Base-by-base conservation (phyloP, 2,113 vertebrate species). In the Cryptotis parvus region DNA sequence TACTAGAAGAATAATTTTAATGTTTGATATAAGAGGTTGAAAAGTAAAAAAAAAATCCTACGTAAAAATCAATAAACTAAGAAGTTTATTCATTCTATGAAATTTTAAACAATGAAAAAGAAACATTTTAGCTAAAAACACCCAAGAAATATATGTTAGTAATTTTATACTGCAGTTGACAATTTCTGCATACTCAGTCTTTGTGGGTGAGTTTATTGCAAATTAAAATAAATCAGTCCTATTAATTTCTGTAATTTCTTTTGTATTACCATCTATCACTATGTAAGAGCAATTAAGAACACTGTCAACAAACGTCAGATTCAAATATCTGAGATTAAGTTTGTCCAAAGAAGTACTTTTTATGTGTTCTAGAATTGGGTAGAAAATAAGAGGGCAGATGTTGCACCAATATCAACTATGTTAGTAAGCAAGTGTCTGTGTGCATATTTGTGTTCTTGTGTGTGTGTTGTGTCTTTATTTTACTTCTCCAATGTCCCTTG, bases 1-100 rank as follows among this genome's bases (percentile, higher is more conserved):
- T 93, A 80, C 81, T 93, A 33, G 15, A 94, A 66, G 37, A 84
- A 94, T 3, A 37, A 14, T 80, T 83, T 97, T 88, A 58, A 80
- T 89, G 31, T 66, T 94, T 86, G 81, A 91, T 76, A 82, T 45
- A 84, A 15, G 9, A 78, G 61, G 10, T 43, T 80, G 11, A 75
- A 93, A 72, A 88, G 6, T 63, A 80, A 90, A 6, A 24, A 89
- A 82, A 92, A 68, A n/a, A 87, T n/a, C 16, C 26, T 90, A 63
- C 9, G 6, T 9, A 26, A 55, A 82, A 95, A 82, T 39, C 33
- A 52, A 82, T 12, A 69, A 10, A n/a, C 35, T 72, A 20, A 39
- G 31, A 11, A 78, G n/a, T 86, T 65, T 80, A 0, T 65, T 90
- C 15, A 91, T 93, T 76, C 33, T 78, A 4, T 84, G 78, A 49